phyloP scores from a whole-genome alignment of 2,888 invertebrate species.

The Mechanitis messenoides region DNA sequence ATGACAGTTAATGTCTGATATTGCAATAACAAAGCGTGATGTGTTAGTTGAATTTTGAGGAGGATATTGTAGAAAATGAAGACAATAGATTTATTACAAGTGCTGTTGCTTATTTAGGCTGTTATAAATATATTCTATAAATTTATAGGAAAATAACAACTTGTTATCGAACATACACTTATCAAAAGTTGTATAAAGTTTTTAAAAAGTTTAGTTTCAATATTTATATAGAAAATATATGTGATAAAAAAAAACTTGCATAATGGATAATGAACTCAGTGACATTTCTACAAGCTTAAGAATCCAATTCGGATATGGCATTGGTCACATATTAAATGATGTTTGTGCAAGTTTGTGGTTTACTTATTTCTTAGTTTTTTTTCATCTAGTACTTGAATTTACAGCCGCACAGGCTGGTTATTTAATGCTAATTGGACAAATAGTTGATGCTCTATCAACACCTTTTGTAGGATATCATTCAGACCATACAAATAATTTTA shows the following conservation, averaged over 20 bases:
- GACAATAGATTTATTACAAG: too few species aligned
- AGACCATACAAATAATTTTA: constrained; percentile 81
- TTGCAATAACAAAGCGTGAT: background rate
- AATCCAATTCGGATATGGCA: constrained; percentile 78
- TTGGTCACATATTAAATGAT: constrained; percentile 94
- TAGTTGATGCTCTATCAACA: constrained; percentile 90
- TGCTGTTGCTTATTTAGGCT: too few species aligned
- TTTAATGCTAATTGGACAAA: constrained; percentile 87
- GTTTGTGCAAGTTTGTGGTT: constrained; percentile 97
- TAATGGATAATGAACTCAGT: constrained; percentile 68
- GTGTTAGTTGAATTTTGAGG: too few species aligned
- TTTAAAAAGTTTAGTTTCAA: too few species aligned
- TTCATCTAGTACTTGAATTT: constrained; percentile 78
- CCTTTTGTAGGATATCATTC: constrained; percentile 92
- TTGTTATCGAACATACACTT: too few species aligned
- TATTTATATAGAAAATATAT: background rate
- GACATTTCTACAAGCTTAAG: constrained; percentile 63
- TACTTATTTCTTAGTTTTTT: constrained; percentile 90
- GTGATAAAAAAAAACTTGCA: background rate
- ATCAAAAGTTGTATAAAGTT: too few species aligned
- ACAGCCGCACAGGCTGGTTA: constrained; percentile 76
- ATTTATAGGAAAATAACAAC: too few species aligned
- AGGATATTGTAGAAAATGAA: too few species aligned
- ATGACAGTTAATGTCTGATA: too few species aligned
- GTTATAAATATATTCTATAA: too few species aligned